phyloP scores from a whole-genome alignment of 2,888 invertebrate species.

The Phortica okadai region DNA sequence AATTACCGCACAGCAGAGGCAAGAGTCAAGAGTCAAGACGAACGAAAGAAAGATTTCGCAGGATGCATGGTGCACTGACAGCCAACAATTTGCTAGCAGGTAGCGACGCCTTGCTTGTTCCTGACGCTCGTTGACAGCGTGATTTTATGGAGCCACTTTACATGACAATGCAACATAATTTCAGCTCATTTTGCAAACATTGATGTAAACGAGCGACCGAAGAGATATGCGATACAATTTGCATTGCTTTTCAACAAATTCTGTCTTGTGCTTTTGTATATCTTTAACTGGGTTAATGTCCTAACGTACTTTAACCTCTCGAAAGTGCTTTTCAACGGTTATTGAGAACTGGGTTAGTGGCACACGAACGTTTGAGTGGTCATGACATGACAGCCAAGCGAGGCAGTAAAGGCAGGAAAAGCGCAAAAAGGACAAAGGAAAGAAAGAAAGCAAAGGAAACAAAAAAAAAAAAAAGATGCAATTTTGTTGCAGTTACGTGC shows the following conservation, averaged over 20 bases:
- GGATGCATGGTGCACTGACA: neutral
- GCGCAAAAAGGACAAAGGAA: neutral
- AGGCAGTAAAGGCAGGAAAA: neutral
- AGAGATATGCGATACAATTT: neutral
- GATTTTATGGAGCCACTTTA: neutral
- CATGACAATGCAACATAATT: conserved; percentile 9
- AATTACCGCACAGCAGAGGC: conserved; percentile 6
- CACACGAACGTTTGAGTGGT: conserved; percentile 50
- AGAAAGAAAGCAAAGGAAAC: neutral
- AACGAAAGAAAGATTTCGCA: neutral
- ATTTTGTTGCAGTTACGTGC: neutral
- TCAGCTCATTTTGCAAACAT: neutral
- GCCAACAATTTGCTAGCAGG: no score
- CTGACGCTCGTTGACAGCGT: neutral
- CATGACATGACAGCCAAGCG: conserved; percentile 30
- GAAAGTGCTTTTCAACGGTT: conserved; percentile 24
- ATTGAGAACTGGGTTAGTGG: conserved; percentile 59
- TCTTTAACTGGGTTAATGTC: conserved; percentile 60
- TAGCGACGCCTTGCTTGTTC: no score
- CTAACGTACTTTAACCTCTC: conserved; percentile 63
- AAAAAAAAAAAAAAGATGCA: neutral
- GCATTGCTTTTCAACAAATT: neutral
- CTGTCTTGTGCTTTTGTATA: neutral
- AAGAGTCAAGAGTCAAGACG: neutral
- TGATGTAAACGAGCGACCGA: neutral